These are phyloP conservation scores for Oncopodura yosiiana DNA, from an alignment of 1,140 invertebrate species.

Conservation along the genomic window DNA sequence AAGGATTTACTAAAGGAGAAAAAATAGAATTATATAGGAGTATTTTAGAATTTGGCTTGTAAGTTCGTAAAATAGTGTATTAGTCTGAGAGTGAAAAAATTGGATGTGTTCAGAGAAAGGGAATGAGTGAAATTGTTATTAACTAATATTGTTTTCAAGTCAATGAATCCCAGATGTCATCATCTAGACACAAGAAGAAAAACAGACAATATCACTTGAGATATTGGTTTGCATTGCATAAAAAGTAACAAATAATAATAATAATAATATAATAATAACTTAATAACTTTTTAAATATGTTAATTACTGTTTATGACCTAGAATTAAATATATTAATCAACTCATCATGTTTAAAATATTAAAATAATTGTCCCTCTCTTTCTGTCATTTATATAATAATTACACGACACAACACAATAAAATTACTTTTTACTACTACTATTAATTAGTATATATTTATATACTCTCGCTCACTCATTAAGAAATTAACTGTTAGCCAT, in stretches of 20 bases:
- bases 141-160: too few relatives aligned
- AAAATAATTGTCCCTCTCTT: not conserved
- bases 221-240: not conserved
- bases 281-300: not conserved
- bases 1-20: slow-evolving; percentile 3
- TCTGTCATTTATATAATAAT: not conserved
- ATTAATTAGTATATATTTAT: too few relatives aligned
- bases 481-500: too few relatives aligned
- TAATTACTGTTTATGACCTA: not conserved
- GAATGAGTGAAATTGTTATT: slow-evolving; percentile 11
- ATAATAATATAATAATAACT: not conserved
- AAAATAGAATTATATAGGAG: not conserved
- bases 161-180: slow-evolving; percentile 19
- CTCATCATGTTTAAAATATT: not conserved
- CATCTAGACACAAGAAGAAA: slow-evolving; percentile 17
- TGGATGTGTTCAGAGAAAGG: slow-evolving; percentile 2
- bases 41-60: not conserved
- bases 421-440: too few relatives aligned
- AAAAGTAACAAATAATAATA: not conserved
- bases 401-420: slow-evolving; percentile 1
- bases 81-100: not conserved
- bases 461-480: too few relatives aligned
- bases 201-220: slow-evolving; percentile 15
- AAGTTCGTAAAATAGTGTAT: not conserved
- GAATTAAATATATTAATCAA: not conserved